Conservation (phyloP, 1,140 invertebrate genomes). For the Sitophilus oryzae region DNA sequence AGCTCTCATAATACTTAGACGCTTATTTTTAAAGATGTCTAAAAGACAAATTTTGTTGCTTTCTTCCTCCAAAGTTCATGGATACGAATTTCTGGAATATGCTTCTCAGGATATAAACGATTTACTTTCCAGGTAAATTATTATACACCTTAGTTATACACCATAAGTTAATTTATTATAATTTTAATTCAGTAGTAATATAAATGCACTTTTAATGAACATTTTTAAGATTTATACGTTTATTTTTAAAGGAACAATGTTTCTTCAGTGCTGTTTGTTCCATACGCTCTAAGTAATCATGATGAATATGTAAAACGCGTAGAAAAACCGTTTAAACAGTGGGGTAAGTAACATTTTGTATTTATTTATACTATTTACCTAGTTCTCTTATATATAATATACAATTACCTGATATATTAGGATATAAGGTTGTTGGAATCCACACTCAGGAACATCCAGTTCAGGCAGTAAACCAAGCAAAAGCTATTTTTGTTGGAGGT, state of each 20-base stretch:
- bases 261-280: constrained; percentile 64
- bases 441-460: constrained; percentile 53
- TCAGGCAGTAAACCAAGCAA: constrained; percentile 53
- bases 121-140: constrained; percentile 56
- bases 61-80: constrained; percentile 64
- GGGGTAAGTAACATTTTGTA: constrained; percentile 47
- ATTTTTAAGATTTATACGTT: constrained; percentile 28
- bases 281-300: constrained; percentile 65
- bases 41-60: constrained; percentile 55
- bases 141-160: neutral
- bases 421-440: constrained; percentile 56
- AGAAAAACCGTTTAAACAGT: constrained; percentile 52
- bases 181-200: no score
- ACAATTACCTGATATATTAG: constrained; percentile 34
- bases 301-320: constrained; percentile 63
- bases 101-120: constrained; percentile 57
- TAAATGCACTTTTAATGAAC: constrained; percentile 18
- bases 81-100: constrained; percentile 60
- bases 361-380: constrained; percentile 4
- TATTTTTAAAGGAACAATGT: constrained; percentile 58
- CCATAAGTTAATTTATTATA: neutral
- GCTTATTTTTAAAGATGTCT: no score
- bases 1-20: no score
- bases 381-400: constrained; percentile 17
- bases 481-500: constrained; percentile 74